phyloP scores from a whole-genome alignment of 2,888 invertebrate genomes.

The Dynastes tityus region DNA sequence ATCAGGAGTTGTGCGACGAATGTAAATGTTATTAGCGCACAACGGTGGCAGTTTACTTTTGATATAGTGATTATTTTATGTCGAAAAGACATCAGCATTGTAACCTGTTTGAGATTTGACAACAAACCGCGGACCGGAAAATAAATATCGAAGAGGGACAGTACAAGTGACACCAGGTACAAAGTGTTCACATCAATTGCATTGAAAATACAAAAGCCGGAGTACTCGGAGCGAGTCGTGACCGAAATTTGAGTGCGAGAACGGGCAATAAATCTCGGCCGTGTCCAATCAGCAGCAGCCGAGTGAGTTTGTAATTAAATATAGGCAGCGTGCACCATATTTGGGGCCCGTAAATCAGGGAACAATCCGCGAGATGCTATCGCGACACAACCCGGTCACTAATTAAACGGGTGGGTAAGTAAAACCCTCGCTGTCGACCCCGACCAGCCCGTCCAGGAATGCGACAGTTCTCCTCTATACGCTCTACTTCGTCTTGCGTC shows the following conservation, averaged over 20 bases:
- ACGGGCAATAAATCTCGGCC: constrained; percentile 52
- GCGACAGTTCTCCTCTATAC: constrained; percentile 42
- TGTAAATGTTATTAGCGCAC: constrained; percentile 44
- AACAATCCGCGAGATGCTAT: constrained; percentile 60
- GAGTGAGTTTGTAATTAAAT: constrained; percentile 54
- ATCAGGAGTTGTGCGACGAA: constrained; percentile 41
- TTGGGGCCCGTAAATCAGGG: constrained; percentile 54
- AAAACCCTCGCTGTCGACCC: constrained; percentile 51
- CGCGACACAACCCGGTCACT: constrained; percentile 54
- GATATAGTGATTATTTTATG: constrained; percentile 43
- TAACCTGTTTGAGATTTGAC: constrained; percentile 43
- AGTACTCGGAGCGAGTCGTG: constrained; percentile 51
- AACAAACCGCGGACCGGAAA: constrained; percentile 25
- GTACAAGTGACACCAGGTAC: constrained; percentile 53
- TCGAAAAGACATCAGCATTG: constrained; percentile 38
- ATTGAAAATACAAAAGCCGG: constrained; percentile 52
- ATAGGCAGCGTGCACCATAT: constrained; percentile 54
- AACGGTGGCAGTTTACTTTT: constrained; percentile 44
- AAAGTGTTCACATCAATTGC: constrained; percentile 54
- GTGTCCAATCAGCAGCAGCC: constrained; percentile 53
- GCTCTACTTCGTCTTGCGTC: constrained; percentile 40
- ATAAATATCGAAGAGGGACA: constrained; percentile 53
- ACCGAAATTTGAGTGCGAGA: constrained; percentile 54
- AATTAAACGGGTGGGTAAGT: constrained; percentile 52
- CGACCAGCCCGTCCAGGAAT: constrained; percentile 48